phyloP scores from a whole-genome alignment of 2,888 invertebrate species.

The Synergus laeviventris region DNA sequence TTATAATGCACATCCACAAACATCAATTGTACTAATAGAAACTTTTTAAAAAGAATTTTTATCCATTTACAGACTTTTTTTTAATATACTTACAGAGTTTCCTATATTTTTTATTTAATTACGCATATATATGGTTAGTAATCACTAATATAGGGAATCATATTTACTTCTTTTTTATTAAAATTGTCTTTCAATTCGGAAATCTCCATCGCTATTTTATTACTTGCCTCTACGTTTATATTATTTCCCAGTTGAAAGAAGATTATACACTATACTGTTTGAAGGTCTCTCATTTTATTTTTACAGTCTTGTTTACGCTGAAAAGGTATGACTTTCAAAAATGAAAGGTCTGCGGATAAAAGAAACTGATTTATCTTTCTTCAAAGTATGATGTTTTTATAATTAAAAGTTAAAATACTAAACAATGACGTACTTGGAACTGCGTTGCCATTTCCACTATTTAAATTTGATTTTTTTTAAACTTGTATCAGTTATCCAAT shows the following conservation, averaged over 20 bases:
- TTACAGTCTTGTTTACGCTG: slow-evolving; percentile 27
- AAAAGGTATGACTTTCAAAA: slow-evolving; percentile 18
- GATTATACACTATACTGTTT: slow-evolving; percentile 10
- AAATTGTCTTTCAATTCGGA: background rate
- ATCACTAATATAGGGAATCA: background rate
- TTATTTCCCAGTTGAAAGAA: background rate
- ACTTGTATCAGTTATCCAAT: background rate
- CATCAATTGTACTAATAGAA: background rate
- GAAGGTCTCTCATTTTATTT: slow-evolving; percentile 29
- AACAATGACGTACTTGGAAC: background rate
- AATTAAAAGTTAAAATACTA: background rate
- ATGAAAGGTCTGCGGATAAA: background rate
- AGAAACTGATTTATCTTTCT: slow-evolving; percentile 25
- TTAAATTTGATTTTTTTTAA: background rate
- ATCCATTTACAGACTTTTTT: background rate
- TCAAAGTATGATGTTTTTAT: background rate
- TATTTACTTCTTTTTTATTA: background rate
- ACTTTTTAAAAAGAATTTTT: background rate
- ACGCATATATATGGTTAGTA: background rate
- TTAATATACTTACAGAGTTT: background rate
- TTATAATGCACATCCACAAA: slow-evolving; percentile 15
- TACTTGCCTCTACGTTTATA: background rate
- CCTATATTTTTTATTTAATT: background rate
- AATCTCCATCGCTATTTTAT: slow-evolving; percentile 1
- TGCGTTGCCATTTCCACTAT: background rate